Percentiles rank a stretch among this genome's conserved stretches.
These are phyloP conservation scores for Anguilla pacifica DNA, from an alignment of 2,797 vertebrate genomes.

Conservation along the genomic window DNA sequence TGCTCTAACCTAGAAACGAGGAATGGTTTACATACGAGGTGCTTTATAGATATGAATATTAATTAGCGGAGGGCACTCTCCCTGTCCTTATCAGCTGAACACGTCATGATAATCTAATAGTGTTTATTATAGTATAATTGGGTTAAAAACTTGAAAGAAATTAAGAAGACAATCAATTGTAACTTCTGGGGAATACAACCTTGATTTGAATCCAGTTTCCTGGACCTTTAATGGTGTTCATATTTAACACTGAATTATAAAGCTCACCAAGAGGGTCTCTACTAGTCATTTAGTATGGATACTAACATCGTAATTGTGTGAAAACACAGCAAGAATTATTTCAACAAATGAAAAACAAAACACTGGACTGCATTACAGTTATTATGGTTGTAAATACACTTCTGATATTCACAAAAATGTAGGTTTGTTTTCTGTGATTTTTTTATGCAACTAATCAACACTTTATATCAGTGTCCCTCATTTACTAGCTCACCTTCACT, in stretches of 20 bases:
- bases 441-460: background rate
- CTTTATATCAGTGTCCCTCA: background rate
- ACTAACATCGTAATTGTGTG: background rate
- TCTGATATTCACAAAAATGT: background rate
- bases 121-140: too few species aligned
- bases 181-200: too few species aligned
- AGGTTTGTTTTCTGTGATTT: background rate
- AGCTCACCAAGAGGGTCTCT: background rate
- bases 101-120: too few species aligned
- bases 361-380: too few species aligned
- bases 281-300: background rate
- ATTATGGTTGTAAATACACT: slow-evolving; percentile 5
- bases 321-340: background rate
- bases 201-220: too few species aligned
- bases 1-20: too few species aligned
- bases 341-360: background rate
- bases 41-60: too few species aligned
- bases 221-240: background rate
- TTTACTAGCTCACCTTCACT: background rate
- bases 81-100: too few species aligned
- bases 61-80: too few species aligned
- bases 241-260: background rate
- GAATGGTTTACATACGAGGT: too few species aligned
- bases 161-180: too few species aligned
- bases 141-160: too few species aligned